Conservation (phyloP, 2,113 vertebrate species). For the Paracanthobrama guichenoti region DNA sequence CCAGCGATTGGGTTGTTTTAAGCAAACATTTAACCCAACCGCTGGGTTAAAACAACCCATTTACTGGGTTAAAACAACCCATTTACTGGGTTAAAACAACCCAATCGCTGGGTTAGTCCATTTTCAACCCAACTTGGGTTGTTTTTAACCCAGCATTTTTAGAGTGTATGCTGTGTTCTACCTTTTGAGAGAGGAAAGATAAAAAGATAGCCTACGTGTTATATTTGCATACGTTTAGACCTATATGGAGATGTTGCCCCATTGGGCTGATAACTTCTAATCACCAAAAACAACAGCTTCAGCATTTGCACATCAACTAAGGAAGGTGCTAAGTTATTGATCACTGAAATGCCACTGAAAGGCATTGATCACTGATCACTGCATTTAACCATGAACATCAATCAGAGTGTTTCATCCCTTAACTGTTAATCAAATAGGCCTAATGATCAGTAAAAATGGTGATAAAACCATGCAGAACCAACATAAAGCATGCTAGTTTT, state of each 20-base stretch:
- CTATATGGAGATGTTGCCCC: background rate
- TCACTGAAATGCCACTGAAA: background rate
- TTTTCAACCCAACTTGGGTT: too few relatives aligned
- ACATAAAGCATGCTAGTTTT: too few relatives aligned
- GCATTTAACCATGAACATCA: background rate
- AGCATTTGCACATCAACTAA: conserved; percentile 11
- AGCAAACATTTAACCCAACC: too few relatives aligned
- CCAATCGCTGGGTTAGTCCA: too few relatives aligned
- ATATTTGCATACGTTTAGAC: background rate
- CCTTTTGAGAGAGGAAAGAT: background rate
- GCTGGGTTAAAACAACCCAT: too few relatives aligned
- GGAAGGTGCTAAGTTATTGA: background rate
- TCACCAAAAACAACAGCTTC: background rate
- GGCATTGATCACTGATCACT: background rate
- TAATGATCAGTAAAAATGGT: background rate
- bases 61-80: too few relatives aligned
- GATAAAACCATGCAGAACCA: background rate
- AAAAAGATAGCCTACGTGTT: background rate
- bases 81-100: too few relatives aligned
- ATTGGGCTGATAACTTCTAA: background rate
- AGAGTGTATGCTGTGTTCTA: too few relatives aligned
- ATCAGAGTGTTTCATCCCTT: background rate
- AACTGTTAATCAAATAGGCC: background rate
- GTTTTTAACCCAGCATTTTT: too few relatives aligned
- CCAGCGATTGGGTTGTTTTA: too few relatives aligned